Base-by-base conservation (phyloP, 2,888 invertebrate species). In the Nowickia ferox region DNA sequence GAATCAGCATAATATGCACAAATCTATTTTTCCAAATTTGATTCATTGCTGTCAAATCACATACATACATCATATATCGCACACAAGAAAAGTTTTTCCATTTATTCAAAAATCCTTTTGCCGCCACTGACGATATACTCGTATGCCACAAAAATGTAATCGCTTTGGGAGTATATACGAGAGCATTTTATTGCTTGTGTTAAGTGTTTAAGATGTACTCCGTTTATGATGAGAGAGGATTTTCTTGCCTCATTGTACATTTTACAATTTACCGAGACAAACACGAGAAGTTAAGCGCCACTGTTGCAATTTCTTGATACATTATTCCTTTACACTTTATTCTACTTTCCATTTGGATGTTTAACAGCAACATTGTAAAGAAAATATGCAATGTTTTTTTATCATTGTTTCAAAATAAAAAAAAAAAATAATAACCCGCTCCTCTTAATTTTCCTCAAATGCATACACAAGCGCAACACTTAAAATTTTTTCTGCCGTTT, bases 251-350 rank as follows among this genome's bases (percentile, higher is more conserved):
- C 30, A 30, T 30, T 6, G 6, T 30, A 30, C 5, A 9, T 46
- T 15, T 72, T 59, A 30, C 13, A 19, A n/a, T n/a, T 53, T 19
- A 17, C 55, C n/a, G 3, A 30, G 30, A 30, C 30, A 30, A 30
- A 30, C 6, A 30, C 30, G 30, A 30, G 30, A 30, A 30, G 30
- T 30, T 30, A 53, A 46, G 38, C 13, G 11, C 38, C 59, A 59
- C 55, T 74, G 74, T 44, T 42, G 15, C 22, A 48, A 53, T 65
- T 72, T 38, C 40, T 42, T 57, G n/a, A 72, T 30, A 30, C 6
- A 30, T 1, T 68, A 81, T 68, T 63, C 42, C 17, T 69, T 81
- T 75, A 38, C 59, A 59, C 66, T 80, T 80, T 74, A 66, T 74
- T 68, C 55, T 48, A 30, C 59, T 19, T 42, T 51, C 75, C 53